phyloP scores from a whole-genome alignment of 2,797 vertebrate genomes.

The Enteromius treurensis region DNA sequence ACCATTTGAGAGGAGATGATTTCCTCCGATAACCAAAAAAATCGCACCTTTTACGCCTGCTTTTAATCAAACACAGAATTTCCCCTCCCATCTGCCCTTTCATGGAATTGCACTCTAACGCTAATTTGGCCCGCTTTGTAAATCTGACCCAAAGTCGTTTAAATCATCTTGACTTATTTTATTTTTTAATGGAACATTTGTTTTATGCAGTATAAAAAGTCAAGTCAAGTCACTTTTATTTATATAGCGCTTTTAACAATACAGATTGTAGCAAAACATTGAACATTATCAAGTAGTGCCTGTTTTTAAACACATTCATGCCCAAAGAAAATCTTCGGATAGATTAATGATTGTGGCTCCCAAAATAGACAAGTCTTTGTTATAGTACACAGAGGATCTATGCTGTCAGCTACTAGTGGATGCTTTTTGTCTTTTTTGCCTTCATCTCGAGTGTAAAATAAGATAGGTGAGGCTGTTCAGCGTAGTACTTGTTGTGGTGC shows the following conservation, averaged over 20 bases:
- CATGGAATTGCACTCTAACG: no score
- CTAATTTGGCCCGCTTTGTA: no score
- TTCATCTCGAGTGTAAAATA: constrained; percentile 42
- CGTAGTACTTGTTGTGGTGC: constrained; percentile 57
- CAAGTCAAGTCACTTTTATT: not conserved
- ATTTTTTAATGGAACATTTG: not conserved
- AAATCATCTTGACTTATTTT: not conserved
- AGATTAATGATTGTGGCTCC: constrained; percentile 19
- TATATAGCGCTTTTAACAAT: not conserved
- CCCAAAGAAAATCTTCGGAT: not conserved
- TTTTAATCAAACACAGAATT: no score
- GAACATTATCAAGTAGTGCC: not conserved
- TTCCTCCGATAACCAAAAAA: no score
- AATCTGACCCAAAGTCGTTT: no score
- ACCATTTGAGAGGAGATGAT: no score
- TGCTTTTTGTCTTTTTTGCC: constrained; percentile 7
- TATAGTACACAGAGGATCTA: constrained; percentile 65
- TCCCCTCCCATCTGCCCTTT: no score
- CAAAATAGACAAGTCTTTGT: constrained; percentile 38
- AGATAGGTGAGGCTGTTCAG: constrained; percentile 49
- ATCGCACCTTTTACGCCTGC: no score
- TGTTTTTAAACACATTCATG: constrained; percentile 1
- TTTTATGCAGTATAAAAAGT: not conserved
- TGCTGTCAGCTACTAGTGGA: constrained; percentile 57
- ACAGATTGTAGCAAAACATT: not conserved